Base-by-base conservation (phyloP, 1,140 invertebrate species). In the Polypedilum vanderplanki region DNA sequence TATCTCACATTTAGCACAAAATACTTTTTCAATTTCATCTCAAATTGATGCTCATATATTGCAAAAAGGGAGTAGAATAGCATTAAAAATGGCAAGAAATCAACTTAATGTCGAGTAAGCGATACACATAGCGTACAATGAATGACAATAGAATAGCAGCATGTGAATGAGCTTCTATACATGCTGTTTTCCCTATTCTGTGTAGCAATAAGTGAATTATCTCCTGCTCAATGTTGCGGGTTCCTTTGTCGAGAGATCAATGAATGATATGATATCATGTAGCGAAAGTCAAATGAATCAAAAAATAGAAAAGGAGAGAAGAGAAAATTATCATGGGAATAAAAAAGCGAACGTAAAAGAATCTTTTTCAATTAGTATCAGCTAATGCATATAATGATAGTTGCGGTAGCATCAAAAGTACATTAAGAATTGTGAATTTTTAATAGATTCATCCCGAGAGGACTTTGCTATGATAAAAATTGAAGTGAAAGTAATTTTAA, bases 21-120 rank as follows among this genome's bases (percentile, higher is more conserved):
- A 46, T 46, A 15, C 41, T 46, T 46, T 46, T 46, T 46, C 41
- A 46, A 46, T 46, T 46, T 15, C 15, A 46, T 10, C 41, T 46
- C 41, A 46, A 46, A 46, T 46, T 46, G 41, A 46, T 46, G 41
- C n/a, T n/a, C n/a, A n/a, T n/a, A n/a, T n/a, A n/a, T n/a, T n/a
- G n/a, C n/a, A n/a, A n/a, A n/a, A n/a, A n/a, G n/a, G n/a, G n/a
- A 15, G 15, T 46, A 46, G 9, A 46, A 46, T 46, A 15, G 15
- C 41, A 46, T 46, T 46, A 46, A 46, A 46, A 46, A 46, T 46
- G 41, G 41, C 9, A 46, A 46, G 41, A 46, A 46, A 46, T 46
- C 41, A 46, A 46, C 41, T 46, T 46, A 46, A 46, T 46, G 41
- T 46, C 41, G 41, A 46, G 41, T 46, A 46, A 46, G 41, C 41